A percentile compares a stretch with the other conserved stretches of the same genome.
Conservation (phyloP, 1,140 invertebrate species). For the Drosophila takahashii region DNA sequence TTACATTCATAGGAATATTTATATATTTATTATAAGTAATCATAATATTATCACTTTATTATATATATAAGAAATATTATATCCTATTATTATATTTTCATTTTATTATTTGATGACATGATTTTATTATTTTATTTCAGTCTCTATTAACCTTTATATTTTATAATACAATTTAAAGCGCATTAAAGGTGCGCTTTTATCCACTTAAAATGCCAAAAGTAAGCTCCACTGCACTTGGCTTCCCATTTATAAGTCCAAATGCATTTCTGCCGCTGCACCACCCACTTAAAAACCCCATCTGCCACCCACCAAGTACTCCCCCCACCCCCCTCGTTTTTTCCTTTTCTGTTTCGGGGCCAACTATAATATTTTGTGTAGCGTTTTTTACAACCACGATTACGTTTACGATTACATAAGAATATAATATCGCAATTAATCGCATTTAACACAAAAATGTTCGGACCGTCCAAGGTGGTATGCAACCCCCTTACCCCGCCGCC, state of each 20-base stretch:
- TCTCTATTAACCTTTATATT: too few species aligned
- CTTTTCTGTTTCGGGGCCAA: constrained; percentile 28
- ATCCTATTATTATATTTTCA: too few species aligned
- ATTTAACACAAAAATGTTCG: constrained; percentile 81
- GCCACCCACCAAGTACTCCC: neutral
- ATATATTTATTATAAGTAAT: too few species aligned
- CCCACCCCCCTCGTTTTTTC: neutral
- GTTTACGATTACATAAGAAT: constrained; percentile 83
- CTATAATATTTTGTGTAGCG: constrained; percentile 71
- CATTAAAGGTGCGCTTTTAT: constrained; percentile 2
- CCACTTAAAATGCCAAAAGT: neutral
- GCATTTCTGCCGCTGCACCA: constrained; percentile 5
- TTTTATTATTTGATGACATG: too few species aligned
- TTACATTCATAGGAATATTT: too few species aligned
- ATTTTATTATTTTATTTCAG: too few species aligned
- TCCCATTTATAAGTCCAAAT: constrained; percentile 9
- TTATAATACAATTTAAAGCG: neutral
- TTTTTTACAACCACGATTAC: constrained; percentile 74
- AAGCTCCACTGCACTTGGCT: constrained; percentile 40
- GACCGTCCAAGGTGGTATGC: constrained; percentile 60
- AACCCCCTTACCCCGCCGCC: constrained; percentile 9
- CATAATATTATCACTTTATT: too few species aligned
- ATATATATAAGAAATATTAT: too few species aligned
- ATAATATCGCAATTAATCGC: constrained; percentile 83
- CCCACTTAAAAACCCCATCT: neutral